Evolutionary conservation across 2,113 vertebrate genomes (phyloP).

Genomic region (Potamarius usumacintae): DNA sequence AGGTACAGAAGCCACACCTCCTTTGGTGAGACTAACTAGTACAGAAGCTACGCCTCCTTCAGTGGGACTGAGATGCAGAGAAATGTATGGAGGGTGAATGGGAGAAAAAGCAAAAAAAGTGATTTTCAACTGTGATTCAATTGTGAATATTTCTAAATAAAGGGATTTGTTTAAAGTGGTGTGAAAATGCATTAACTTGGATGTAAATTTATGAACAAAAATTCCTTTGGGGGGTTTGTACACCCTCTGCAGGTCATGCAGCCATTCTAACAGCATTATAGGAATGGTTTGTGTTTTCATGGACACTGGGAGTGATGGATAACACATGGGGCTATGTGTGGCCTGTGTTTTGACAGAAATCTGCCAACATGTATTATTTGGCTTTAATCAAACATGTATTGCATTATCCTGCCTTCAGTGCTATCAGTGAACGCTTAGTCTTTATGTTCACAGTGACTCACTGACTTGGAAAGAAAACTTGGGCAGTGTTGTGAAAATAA

Average conservation of each 20-base stretch:
- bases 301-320: constrained; percentile 60
- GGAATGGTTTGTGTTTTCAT: constrained; percentile 66
- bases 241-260: constrained; percentile 39
- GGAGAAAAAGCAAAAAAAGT: no score
- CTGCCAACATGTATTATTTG: constrained; percentile 52
- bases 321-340: constrained; percentile 68
- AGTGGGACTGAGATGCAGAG: neutral
- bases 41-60: neutral
- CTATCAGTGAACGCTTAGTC: constrained; percentile 64
- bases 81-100: neutral
- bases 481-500: neutral
- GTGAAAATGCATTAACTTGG: neutral
- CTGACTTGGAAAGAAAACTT: neutral
- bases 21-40: neutral
- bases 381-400: constrained; percentile 56
- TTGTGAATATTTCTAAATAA: neutral
- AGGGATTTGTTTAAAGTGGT: neutral
- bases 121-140: neutral
- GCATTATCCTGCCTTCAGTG: constrained; percentile 60
- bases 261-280: constrained; percentile 53
- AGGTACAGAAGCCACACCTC: neutral
- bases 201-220: constrained; percentile 29
- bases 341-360: constrained; percentile 61
- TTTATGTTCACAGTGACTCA: constrained; percentile 65
- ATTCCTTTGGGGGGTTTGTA: constrained; percentile 40